Evolutionary conservation across 2,113 vertebrate species (phyloP).

Genomic region (Morone chrysops): DNA sequence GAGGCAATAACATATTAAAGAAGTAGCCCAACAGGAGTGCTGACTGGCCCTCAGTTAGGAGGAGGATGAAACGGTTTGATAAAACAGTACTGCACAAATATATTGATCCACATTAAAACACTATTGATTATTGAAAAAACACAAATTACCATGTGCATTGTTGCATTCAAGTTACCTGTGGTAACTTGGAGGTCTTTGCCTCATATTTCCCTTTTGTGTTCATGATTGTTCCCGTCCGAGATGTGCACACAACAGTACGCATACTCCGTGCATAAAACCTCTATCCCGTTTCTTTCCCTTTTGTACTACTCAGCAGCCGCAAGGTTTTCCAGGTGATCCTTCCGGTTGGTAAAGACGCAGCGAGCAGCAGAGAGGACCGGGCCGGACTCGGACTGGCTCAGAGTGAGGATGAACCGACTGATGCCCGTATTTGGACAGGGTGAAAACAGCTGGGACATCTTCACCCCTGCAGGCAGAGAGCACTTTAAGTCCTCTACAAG

Average conservation of each 20-base stretch:
- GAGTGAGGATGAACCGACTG: slow-evolving; percentile 88
- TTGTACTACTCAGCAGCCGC: slow-evolving; percentile 54
- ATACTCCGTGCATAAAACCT: neutral
- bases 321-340: slow-evolving; percentile 85
- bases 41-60: slow-evolving; percentile 7
- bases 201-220: slow-evolving; percentile 13
- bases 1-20: slow-evolving; percentile 22
- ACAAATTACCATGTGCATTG: slow-evolving; percentile 18
- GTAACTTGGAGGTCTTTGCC: slow-evolving; percentile 14
- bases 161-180: slow-evolving; percentile 17
- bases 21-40: neutral
- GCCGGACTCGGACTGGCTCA: slow-evolving; percentile 70
- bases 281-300: neutral
- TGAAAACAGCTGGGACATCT: slow-evolving; percentile 85
- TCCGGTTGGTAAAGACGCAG: slow-evolving; percentile 91
- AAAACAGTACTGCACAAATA: slow-evolving; percentile 14
- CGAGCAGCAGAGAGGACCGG: slow-evolving; percentile 72
- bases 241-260: neutral
- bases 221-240: neutral
- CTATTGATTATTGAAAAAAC: slow-evolving; percentile 4
- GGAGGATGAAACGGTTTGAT: slow-evolving; percentile 9
- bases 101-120: slow-evolving; percentile 28
- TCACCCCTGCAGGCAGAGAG: slow-evolving; percentile 82
- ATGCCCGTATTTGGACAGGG: slow-evolving; percentile 95
- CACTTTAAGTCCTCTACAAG: slow-evolving; percentile 90